Base-by-base conservation (phyloP, 2,888 invertebrate species). In the Sussaba pulchella region DNA sequence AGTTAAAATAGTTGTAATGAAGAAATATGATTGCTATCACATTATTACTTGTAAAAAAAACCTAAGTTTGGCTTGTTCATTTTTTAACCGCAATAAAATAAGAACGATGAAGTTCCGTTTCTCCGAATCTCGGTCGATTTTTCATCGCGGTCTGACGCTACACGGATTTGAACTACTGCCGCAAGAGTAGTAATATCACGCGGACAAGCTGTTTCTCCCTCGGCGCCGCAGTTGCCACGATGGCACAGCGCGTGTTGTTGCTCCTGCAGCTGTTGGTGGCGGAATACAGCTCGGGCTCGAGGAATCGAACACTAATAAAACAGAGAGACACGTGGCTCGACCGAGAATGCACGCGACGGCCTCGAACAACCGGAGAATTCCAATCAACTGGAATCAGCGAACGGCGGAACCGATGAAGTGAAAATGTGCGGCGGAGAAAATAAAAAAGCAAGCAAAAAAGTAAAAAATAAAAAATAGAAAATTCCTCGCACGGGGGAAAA, bases 381-480 rank as follows among this genome's bases (percentile, higher is more conserved):
- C 67, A 67, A 67, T 67, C 39, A 67, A 67, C 67, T 67, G 67
- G 67, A 67, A 67, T 67, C 66, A 67, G 50, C 31, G 36, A 57
- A 14, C 31, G n/a, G n/a, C 17, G 36, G 50, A 50, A 31, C 19
- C 50, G 31, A 14, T 50, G 50, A 50, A 47, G 66, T 50, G 66
- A 66, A 36, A 39, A 66, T 50, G 19, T 36, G 57, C 70, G 57
- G 3, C 19, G 12, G n/a, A 17, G 24, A 19, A 26, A 52, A 14
- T 10, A 17, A 52, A 54, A 5, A 31, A 31, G 6, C 6, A 31
- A 31, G 6, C 6, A 31, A 31, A 31, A 5, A 31, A 31, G 6
- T 31, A 31, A 31, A 31, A 31, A 31, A 31, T 31, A 31, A 31
- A 31, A 31, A 31, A 31, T 31, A 10, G 21, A 57, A 31, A 57